Evolutionary conservation across 2,888 invertebrate species (phyloP).

Genomic region (Iphiclides podalirius): DNA sequence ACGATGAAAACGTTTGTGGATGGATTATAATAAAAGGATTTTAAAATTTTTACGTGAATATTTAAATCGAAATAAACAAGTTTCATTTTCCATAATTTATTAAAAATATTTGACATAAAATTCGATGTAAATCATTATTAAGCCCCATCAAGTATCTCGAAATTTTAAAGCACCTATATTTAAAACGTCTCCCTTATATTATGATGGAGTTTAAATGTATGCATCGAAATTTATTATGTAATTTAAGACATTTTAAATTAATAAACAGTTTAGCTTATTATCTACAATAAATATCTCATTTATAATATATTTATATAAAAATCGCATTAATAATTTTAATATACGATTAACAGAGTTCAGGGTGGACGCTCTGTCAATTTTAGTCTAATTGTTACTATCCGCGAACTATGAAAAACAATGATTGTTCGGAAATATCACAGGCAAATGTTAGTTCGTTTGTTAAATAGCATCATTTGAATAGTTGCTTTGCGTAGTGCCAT

Average conservation of each 20-base stretch:
- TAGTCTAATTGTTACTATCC: slow-evolving; percentile 46
- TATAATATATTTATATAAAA: slow-evolving; percentile 46
- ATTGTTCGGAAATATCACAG: slow-evolving; percentile 71
- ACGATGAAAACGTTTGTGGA: no score
- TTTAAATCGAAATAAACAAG: no score
- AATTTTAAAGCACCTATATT: slow-evolving; percentile 70
- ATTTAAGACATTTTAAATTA: slow-evolving; percentile 43
- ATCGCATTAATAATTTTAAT: slow-evolving; percentile 51
- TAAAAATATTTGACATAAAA: slow-evolving; percentile 17
- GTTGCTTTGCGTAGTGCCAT: slow-evolving; percentile 92
- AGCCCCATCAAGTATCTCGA: slow-evolving; percentile 65
- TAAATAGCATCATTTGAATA: slow-evolving; percentile 84
- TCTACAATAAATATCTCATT: slow-evolving; percentile 43
- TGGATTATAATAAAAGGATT: no score
- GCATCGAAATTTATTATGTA: slow-evolving; percentile 37
- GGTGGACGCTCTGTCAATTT: slow-evolving; percentile 37
- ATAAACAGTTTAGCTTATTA: slow-evolving; percentile 48
- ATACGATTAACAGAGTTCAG: slow-evolving; percentile 44
- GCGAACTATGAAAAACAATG: slow-evolving; percentile 50
- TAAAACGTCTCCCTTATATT: slow-evolving; percentile 65
- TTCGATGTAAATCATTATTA: slow-evolving; percentile 37
- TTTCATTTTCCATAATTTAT: slow-evolving; percentile 13
- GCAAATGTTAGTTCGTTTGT: slow-evolving; percentile 58
- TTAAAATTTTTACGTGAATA: no score
- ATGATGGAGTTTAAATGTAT: slow-evolving; percentile 53